phyloP scores from a whole-genome alignment of 1,140 invertebrate genomes.

The Nephila pilipes region DNA sequence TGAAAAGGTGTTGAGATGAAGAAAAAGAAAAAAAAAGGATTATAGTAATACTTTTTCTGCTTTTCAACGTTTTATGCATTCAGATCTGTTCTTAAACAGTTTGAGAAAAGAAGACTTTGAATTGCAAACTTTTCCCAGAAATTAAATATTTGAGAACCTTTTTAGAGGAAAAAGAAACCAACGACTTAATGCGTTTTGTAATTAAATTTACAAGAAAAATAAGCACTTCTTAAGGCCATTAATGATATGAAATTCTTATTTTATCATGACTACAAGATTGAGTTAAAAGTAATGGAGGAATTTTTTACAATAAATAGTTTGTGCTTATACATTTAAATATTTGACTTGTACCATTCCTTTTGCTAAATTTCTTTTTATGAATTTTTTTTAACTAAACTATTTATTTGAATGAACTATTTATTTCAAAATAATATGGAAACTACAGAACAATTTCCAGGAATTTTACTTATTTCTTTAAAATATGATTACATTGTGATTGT shows the following conservation, averaged over 20 bases:
- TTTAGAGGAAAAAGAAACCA: not conserved
- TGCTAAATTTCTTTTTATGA: too few species aligned
- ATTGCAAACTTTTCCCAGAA: not conserved
- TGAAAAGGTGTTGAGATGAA: conserved; percentile 46
- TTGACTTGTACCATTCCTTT: too few species aligned
- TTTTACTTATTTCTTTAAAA: too few species aligned
- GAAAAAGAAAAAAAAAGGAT: not conserved
- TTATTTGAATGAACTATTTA: too few species aligned
- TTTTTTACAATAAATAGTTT: too few species aligned
- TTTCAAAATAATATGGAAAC: too few species aligned
- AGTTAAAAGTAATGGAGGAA: too few species aligned
- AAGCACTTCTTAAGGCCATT: not conserved
- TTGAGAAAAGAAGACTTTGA: conserved; percentile 1
- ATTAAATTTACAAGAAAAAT: not conserved
- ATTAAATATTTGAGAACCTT: not conserved
- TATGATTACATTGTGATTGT: too few species aligned
- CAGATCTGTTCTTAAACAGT: not conserved
- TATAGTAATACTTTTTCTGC: not conserved
- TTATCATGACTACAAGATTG: not conserved
- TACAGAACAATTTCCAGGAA: too few species aligned
- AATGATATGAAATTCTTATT: not conserved
- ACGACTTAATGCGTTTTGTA: not conserved
- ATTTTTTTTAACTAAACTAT: too few species aligned
- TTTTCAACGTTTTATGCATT: not conserved
- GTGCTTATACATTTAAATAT: too few species aligned